Percentiles rank a stretch among this genome's conserved stretches.
phyloP scores from a whole-genome alignment of 2,888 invertebrate genomes.

The Synanthedon myopaeformis region DNA sequence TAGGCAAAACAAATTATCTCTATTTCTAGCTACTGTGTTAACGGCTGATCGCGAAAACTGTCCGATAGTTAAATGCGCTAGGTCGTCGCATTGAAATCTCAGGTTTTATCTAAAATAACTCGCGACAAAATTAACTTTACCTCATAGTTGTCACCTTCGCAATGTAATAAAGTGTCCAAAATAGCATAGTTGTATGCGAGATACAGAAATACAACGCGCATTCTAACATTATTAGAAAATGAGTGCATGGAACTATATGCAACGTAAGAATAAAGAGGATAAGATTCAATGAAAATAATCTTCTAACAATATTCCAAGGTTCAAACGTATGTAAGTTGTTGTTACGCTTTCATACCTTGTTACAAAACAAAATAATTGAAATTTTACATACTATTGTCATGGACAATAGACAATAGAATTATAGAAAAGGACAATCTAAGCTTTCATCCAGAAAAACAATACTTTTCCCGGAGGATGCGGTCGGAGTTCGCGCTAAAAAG shows the following conservation, averaged over 20 bases:
- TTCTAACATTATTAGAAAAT: slow-evolving; percentile 34
- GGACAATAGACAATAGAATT: too few species aligned
- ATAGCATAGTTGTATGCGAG: slow-evolving; percentile 43
- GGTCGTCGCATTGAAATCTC: slow-evolving; percentile 45
- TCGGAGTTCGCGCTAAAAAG: too few species aligned
- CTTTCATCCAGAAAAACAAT: too few species aligned
- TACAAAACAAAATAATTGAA: too few species aligned
- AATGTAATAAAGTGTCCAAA: slow-evolving; percentile 48
- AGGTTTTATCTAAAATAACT: slow-evolving; percentile 49
- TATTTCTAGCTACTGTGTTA: background rate
- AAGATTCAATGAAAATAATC: slow-evolving; percentile 1
- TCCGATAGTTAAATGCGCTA: slow-evolving; percentile 1
- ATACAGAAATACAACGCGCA: slow-evolving; percentile 45
- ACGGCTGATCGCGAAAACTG: background rate
- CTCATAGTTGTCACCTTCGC: slow-evolving; percentile 59
- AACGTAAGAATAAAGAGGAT: slow-evolving; percentile 23
- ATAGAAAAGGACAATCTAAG: too few species aligned
- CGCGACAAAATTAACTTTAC: slow-evolving; percentile 52
- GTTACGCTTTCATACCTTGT: too few species aligned
- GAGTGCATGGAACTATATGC: slow-evolving; percentile 24
- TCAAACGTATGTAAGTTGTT: background rate
- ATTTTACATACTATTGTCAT: too few species aligned
- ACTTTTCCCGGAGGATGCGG: too few species aligned
- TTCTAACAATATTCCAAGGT: slow-evolving; percentile 6
- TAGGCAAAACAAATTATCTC: background rate